phyloP scores from a whole-genome alignment of 2,888 invertebrate species.

The Coronaproctus castanopsis region DNA sequence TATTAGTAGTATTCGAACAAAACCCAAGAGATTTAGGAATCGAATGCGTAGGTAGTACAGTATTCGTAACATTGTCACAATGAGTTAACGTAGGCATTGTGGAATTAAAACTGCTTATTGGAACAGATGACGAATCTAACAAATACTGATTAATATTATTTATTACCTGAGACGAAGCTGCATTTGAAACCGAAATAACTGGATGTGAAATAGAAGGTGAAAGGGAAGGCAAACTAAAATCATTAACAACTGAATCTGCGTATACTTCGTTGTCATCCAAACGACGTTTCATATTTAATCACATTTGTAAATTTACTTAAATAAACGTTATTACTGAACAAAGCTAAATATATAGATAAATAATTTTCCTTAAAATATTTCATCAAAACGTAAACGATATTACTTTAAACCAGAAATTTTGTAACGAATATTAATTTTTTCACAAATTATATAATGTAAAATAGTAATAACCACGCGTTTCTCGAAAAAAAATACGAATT shows the following conservation, averaged over 20 bases:
- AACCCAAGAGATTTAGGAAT: conserved; percentile 3
- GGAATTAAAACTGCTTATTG: conserved; percentile 3
- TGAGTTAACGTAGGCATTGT: conserved; percentile 12
- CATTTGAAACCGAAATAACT: conserved; percentile 14
- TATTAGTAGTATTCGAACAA: conserved; percentile 1
- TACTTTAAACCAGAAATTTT: background rate
- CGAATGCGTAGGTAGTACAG: conserved; percentile 5
- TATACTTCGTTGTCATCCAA: conserved; percentile 31
- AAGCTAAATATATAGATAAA: background rate
- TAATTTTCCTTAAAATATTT: conserved; percentile 6
- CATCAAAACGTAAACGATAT: conserved; percentile 4
- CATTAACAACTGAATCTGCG: conserved; percentile 25
- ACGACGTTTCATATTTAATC: conserved; percentile 44
- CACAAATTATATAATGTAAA: too few relatives aligned
- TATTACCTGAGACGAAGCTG: conserved; percentile 12
- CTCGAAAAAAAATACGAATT: too few relatives aligned
- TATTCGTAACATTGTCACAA: conserved; percentile 4
- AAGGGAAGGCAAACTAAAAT: conserved; percentile 16
- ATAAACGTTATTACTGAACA: background rate
- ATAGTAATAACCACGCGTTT: too few relatives aligned
- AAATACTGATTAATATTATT: conserved; percentile 12
- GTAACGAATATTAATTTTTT: background rate
- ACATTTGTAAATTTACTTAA: conserved; percentile 30
- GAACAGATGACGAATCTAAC: conserved; percentile 8
- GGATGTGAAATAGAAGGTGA: conserved; percentile 16